Evolutionary conservation across 2,797 vertebrate species (phyloP), one percentile per base, ranked within the genome.

Genomic region (Alectoris magna): DNA sequence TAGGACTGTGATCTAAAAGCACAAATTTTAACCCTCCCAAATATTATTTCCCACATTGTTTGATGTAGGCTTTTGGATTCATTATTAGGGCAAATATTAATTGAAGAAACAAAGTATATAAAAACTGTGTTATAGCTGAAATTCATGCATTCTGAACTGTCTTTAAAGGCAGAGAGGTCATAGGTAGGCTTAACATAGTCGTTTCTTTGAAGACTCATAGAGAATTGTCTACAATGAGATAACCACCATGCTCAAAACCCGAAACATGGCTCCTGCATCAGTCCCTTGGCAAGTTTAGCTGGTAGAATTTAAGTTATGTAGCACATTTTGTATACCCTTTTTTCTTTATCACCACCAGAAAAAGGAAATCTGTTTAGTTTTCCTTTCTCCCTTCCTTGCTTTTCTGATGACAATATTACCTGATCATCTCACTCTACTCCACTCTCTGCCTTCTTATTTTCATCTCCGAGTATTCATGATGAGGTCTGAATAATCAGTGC

Each of bases 391-490:
- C 3, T 26, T 75, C 17, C 31, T 92, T 81, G 56, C 31, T 88
- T 84, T 79, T 72, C 79, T 88, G 56, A 86, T 64, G 11, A 17
- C 22, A 48, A 2, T 16, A 24, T 78, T 96, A 94, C 77, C 83
- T 93, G 91, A 91, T 90, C 90, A 84, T 23, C 70, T 81, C 48
- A 68, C 22, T 34, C 49, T 53, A 59, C 51, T 76, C 46, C 38
- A 51, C 24, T 75, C 34, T 75, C 39, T 74, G 38, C 4, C 1
- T 93, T 90, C 59, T 93, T 79, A 94, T 92, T 95, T 95, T 68
- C 70, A 55, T 38, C 70, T 90, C 63, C 92, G 89, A 96, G 94
- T 96, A 93, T 95, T 95, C 84, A 89, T 92, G 15, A 73, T 68
- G 49, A 76, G 64, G 63, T 91, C 89, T 78, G 51, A 96, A 75